phyloP scores from a whole-genome alignment of 30 jellyfish, hydroid and myxozoan species.

The Cassiopea xamachana region DNA sequence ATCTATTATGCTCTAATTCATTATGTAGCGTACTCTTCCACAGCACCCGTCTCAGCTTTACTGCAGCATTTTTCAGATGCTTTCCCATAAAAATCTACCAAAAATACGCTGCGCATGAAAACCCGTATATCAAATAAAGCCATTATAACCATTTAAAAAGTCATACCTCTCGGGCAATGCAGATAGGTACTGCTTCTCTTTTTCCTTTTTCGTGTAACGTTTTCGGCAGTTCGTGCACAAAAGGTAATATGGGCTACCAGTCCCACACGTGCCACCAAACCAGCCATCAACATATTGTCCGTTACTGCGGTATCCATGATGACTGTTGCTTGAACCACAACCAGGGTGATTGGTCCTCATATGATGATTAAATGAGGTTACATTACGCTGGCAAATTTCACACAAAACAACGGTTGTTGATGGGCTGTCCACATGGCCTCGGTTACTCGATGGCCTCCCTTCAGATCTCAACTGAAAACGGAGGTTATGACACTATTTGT shows the following conservation, averaged over 20 bases:
- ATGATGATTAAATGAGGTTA: conserved; percentile 64
- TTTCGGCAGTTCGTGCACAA: conserved; percentile 82
- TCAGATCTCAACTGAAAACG: conserved; percentile 33
- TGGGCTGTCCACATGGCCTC: conserved; percentile 36
- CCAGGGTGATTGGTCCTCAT: conserved; percentile 92
- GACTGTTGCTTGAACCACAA: conserved; percentile 85
- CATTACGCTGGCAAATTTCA: conserved; percentile 78
- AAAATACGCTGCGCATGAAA: no score
- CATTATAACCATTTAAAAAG: background rate
- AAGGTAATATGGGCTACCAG: conserved; percentile 93
- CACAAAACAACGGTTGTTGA: conserved; percentile 49
- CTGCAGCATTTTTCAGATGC: no score
- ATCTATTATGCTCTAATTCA: no score
- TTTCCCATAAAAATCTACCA: no score
- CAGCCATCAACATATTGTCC: conserved; percentile 89
- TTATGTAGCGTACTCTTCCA: no score
- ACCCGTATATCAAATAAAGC: no score
- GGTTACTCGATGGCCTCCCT: conserved; percentile 29
- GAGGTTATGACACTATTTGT: no score
- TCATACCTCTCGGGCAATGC: conserved; percentile 78
- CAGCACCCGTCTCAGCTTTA: no score
- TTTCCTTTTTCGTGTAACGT: conserved; percentile 56
- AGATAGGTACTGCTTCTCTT: conserved; percentile 35
- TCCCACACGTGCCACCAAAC: conserved; percentile 95
- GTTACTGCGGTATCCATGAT: conserved; percentile 92